Evolutionary conservation across 2,113 vertebrate species (phyloP).

Genomic region (Pelecanoides urinatrix): DNA sequence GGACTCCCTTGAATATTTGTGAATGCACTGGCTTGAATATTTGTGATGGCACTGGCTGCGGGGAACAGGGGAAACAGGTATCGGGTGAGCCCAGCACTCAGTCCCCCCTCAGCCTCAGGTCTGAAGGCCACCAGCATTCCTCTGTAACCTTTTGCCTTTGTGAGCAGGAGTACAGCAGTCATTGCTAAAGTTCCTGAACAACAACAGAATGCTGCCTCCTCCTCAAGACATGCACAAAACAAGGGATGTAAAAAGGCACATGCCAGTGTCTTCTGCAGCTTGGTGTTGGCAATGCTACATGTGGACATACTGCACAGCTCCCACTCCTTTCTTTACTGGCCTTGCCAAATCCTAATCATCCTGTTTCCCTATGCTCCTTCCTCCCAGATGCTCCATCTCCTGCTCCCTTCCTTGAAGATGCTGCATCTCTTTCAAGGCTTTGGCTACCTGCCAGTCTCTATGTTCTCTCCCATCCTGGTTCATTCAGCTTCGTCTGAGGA

Average conservation of each 20-base stretch:
- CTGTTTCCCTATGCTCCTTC: slow-evolving; percentile 17
- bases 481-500: background rate
- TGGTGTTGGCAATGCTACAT: background rate
- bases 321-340: background rate
- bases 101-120: background rate
- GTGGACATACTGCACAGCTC: background rate
- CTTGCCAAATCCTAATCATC: slow-evolving; percentile 27
- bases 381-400: slow-evolving; percentile 22
- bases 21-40: background rate
- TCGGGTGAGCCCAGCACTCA: background rate
- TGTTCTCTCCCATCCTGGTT: background rate
- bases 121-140: background rate
- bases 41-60: background rate
- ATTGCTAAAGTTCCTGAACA: background rate
- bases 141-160: background rate
- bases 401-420: slow-evolving; percentile 18
- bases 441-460: background rate
- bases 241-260: background rate
- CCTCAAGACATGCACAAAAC: fast-evolving
- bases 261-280: background rate
- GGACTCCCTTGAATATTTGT: background rate
- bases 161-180: background rate
- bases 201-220: background rate
- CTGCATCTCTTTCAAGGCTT: background rate
- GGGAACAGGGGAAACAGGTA: background rate